These are phyloP conservation scores for Sebastes nivosus DNA, from an alignment of 2,797 vertebrate genomes.

Conservation along the genomic window DNA sequence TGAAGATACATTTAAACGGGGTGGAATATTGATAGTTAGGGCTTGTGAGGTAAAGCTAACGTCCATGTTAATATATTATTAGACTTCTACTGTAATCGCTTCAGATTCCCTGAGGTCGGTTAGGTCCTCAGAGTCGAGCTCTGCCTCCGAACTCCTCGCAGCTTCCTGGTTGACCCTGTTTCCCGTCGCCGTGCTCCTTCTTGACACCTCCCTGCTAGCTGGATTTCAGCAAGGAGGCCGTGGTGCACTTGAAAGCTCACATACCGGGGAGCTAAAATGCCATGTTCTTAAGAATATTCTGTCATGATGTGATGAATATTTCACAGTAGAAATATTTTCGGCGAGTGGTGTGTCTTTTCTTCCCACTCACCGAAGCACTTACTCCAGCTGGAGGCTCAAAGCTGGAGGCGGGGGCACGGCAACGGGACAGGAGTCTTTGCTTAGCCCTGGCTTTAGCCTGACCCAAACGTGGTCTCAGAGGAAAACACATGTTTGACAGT, in stretches of 20 bases:
- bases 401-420: constrained; percentile 13
- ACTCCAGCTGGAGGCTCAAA: constrained; percentile 33
- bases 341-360: constrained; percentile 55
- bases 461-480: constrained; percentile 32
- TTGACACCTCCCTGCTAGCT: constrained; percentile 37
- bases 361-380: constrained; percentile 52
- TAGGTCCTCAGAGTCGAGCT: constrained; percentile 20
- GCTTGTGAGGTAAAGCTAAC: constrained; percentile 17
- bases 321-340: constrained; percentile 73
- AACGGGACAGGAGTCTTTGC: constrained; percentile 1
- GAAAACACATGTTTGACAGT: constrained; percentile 19
- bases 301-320: constrained; percentile 76
- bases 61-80: constrained; percentile 9
- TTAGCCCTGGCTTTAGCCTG: constrained; percentile 31
- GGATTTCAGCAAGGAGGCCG: constrained; percentile 25
- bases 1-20: not conserved
- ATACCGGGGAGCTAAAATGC: constrained; percentile 56
- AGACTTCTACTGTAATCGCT: constrained; percentile 12
- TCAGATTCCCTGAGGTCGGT: constrained; percentile 15
- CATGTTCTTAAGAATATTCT: constrained; percentile 67
- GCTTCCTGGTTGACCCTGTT: constrained; percentile 49
- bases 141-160: constrained; percentile 33
- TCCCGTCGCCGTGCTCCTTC: constrained; percentile 22
- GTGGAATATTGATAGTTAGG: not conserved
- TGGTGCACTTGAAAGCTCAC: constrained; percentile 41